Base-by-base conservation (phyloP, 2,113 vertebrate species). In the Rhadina sibilatrix region DNA sequence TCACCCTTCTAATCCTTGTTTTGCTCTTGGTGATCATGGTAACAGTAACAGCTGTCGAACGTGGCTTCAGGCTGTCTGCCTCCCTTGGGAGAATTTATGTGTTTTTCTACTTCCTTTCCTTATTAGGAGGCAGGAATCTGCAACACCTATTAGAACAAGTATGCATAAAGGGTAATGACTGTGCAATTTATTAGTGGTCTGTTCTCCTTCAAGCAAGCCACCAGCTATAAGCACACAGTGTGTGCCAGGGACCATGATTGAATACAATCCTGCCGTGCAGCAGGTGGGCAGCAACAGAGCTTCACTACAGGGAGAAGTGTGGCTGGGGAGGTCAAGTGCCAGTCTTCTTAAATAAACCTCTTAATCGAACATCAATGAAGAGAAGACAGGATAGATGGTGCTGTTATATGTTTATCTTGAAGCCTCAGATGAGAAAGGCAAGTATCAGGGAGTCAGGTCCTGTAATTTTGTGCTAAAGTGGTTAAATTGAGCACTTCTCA, bases 81-180 rank as follows among this genome's bases (percentile, higher is more conserved):
- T 98, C 98, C 97, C 98, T 97, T 86, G 96, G 96, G 98, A 98
- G 97, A 98, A 98, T 98, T 98, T 98, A 98, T 98, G 97, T 97
- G 97, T 98, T 98, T 98, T 98, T 98, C 97, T 96, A 97, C 97
- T 98, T 98, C 98, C 98, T 98, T 97, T 98, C 98, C 98, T 98
- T 98, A 98, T 98, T 98, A 98, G 98, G 98, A 98, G 97, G 94
- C 97, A 98, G 98, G 98, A 98, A 97, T 98, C 98, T 90, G 97
- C 57, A 13, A 98, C 98, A 98, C 98, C 98, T 98, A 98, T 97
- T 98, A 97, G 97, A 98, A 97, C 97, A 98, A 98, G 98, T 98
- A 97, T 98, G 98, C 97, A 97, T 98, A 98, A 98, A 98, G 98
- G 90, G 97, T 98, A 98, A 98, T 98, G 97, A 96, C 97, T 97